Conservation (phyloP, 2,113 vertebrate species). For the Leptodactylus fuscus region DNA sequence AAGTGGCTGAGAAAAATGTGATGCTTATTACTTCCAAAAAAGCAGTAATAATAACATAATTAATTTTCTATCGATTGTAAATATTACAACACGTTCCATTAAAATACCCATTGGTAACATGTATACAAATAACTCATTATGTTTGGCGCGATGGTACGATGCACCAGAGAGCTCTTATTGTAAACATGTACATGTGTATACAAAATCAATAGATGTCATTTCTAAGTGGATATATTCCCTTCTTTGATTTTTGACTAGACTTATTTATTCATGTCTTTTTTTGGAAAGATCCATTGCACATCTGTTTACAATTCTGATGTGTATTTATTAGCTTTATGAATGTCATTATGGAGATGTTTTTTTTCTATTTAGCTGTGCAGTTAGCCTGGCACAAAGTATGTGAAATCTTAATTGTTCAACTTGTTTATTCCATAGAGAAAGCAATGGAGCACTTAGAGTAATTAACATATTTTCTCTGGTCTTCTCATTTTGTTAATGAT, state of each 20-base stretch:
- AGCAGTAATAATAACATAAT: background rate
- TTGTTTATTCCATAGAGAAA: slow-evolving; percentile 74
- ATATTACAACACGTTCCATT: background rate
- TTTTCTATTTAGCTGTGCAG: slow-evolving; percentile 60
- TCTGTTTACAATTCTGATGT: slow-evolving; percentile 48
- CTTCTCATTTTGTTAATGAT: slow-evolving; percentile 82
- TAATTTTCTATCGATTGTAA: background rate
- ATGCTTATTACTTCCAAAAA: background rate
- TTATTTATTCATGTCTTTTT: background rate
- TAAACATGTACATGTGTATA: slow-evolving; percentile 10
- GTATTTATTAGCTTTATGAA: slow-evolving; percentile 49
- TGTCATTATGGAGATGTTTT: slow-evolving; percentile 46
- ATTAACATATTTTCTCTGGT: slow-evolving; percentile 78
- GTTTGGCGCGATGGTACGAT: background rate
- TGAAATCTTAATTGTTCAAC: slow-evolving; percentile 72
- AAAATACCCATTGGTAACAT: slow-evolving; percentile 42
- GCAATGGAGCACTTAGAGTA: slow-evolving; percentile 72
- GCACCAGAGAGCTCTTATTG: slow-evolving; percentile 22
- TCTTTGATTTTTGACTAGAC: slow-evolving; percentile 16
- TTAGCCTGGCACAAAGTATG: slow-evolving; percentile 69
- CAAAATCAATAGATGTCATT: background rate
- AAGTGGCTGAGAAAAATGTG: background rate
- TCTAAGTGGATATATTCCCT: background rate
- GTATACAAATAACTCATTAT: slow-evolving; percentile 27
- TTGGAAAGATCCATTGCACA: slow-evolving; percentile 15